Conservation (phyloP, 2,113 vertebrate genomes). For the Bos javanicus region DNA sequence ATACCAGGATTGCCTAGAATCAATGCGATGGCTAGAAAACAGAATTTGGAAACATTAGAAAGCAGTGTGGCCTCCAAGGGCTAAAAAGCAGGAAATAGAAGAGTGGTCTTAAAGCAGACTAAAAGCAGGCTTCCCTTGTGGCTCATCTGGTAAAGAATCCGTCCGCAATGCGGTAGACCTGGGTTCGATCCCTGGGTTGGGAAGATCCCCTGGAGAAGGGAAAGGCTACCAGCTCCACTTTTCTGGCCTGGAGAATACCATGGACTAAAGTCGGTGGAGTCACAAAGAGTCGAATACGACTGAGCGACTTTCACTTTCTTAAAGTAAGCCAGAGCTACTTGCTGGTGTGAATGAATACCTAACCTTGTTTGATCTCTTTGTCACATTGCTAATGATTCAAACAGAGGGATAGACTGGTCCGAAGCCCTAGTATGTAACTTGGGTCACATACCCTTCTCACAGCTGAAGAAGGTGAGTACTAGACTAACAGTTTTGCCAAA, state of each 20-base stretch:
- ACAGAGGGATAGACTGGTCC: background rate
- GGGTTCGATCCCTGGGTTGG: background rate
- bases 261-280: background rate
- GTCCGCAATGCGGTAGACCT: background rate
- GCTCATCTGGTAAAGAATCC: background rate
- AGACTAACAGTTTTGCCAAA: background rate
- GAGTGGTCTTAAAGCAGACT: background rate
- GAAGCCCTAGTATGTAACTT: background rate
- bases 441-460: background rate
- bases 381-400: background rate
- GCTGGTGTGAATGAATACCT: background rate
- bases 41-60: background rate
- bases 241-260: background rate
- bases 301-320: background rate
- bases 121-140: background rate
- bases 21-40: background rate
- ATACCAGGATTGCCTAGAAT: background rate
- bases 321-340: background rate
- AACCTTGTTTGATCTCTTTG: background rate
- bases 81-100: background rate
- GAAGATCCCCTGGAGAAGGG: background rate
- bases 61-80: background rate
- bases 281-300: background rate
- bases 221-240: fast-evolving
- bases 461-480: background rate